Percentiles rank a stretch among this genome's conserved stretches.
phyloP scores from a whole-genome alignment of 2,888 invertebrate species.

The Nomada ruficornis region DNA sequence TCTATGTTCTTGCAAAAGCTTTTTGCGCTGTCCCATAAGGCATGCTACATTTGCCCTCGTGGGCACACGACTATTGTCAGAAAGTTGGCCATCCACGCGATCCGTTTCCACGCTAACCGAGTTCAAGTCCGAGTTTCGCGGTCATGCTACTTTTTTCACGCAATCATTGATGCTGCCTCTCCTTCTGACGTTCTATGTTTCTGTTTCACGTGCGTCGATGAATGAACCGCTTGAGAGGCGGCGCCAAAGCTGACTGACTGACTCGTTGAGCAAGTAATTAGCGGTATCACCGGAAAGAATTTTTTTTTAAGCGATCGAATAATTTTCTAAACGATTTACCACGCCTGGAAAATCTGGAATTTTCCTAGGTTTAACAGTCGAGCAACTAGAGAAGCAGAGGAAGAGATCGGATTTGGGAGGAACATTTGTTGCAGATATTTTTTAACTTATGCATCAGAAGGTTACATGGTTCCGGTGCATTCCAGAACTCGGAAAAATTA shows the following conservation, averaged over 20 bases:
- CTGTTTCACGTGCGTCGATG: not conserved
- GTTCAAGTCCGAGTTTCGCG: constrained; percentile 38
- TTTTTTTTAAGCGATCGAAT: not conserved
- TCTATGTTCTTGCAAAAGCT: constrained; percentile 8
- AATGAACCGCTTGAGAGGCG: constrained; percentile 12
- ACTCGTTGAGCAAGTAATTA: not conserved
- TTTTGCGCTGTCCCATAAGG: not conserved
- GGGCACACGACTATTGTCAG: constrained; percentile 23
- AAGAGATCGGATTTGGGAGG: too few relatives aligned
- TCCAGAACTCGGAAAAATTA: not conserved
- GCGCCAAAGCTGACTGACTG: not conserved
- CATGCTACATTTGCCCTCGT: not conserved
- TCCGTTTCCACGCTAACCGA: constrained; percentile 29
- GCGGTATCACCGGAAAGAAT: not conserved
- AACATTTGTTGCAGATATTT: too few relatives aligned
- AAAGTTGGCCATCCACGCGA: constrained; percentile 37
- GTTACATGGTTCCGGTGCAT: too few relatives aligned
- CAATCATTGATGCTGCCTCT: not conserved
- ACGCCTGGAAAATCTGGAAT: not conserved
- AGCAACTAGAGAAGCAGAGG: too few relatives aligned
- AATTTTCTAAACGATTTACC: not conserved
- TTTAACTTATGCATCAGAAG: too few relatives aligned
- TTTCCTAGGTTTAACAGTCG: not conserved
- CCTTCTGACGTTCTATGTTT: not conserved
- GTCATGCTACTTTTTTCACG: constrained; percentile 23